phyloP scores from a whole-genome alignment of 2,113 vertebrate genomes.

The Myotis brandtii region DNA sequence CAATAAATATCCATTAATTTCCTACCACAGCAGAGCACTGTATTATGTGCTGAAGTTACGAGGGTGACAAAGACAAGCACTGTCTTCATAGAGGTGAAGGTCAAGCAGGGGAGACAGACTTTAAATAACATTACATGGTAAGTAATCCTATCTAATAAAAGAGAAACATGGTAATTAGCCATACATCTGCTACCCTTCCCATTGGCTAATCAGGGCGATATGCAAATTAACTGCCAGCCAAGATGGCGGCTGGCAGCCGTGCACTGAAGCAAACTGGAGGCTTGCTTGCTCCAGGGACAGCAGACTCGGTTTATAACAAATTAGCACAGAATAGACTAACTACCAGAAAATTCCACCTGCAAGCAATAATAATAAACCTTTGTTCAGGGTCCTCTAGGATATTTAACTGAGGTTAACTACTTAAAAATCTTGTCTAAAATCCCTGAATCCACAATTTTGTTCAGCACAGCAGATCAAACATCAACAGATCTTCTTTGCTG shows the following conservation, averaged over 20 bases:
- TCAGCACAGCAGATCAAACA: background rate
- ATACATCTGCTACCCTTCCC: no score
- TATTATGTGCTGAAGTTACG: no score
- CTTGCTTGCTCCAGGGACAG: no score
- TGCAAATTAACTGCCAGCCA: no score
- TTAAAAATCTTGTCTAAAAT: constrained; percentile 20
- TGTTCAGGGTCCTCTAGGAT: background rate
- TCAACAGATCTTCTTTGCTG: background rate
- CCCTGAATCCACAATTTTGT: background rate
- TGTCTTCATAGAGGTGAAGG: background rate
- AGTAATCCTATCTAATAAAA: no score
- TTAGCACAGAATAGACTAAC: background rate
- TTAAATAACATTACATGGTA: background rate
- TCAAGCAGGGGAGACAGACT: background rate
- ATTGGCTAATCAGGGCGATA: no score
- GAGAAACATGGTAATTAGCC: no score
- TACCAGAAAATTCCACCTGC: constrained; percentile 37
- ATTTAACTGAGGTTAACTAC: background rate
- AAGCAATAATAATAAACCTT: background rate
- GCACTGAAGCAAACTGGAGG: no score
- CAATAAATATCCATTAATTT: background rate
- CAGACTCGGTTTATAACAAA: background rate
- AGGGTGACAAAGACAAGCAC: background rate
- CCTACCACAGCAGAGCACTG: background rate
- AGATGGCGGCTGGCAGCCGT: no score